Conservation (phyloP, 2,888 invertebrate species). For the Lochmaea capreae region DNA sequence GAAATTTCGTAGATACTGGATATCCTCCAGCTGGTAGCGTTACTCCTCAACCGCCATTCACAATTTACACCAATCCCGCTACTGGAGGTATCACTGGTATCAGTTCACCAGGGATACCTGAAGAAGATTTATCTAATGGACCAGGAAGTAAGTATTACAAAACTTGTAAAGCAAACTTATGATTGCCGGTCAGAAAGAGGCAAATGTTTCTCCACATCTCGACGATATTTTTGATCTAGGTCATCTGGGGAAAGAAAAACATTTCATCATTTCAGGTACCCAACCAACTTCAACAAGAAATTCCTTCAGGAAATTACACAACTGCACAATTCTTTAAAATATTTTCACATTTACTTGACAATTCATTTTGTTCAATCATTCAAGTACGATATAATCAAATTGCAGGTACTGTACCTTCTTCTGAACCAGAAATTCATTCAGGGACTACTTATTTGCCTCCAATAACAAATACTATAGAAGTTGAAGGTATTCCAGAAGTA, state of each 20-base stretch:
- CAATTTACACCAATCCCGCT: constrained; percentile 56
- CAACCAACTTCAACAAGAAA: no score
- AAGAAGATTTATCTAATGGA: constrained; percentile 11
- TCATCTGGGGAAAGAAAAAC: no score
- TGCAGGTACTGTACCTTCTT: neutral
- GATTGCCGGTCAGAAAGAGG: no score
- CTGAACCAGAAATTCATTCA: neutral
- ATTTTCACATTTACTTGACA: no score
- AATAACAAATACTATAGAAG: neutral
- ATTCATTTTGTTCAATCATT: no score
- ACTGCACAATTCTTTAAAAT: no score
- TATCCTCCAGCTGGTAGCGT: constrained; percentile 60
- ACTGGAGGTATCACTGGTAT: constrained; percentile 55
- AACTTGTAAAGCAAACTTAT: neutral
- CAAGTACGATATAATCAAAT: no score
- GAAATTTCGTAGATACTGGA: constrained; percentile 50
- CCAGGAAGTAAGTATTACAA: constrained; percentile 23
- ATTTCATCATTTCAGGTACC: no score
- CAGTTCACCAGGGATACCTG: constrained; percentile 46
- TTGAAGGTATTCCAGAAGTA: neutral
- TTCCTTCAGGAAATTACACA: no score
- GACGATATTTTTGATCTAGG: no score
- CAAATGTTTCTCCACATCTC: no score
- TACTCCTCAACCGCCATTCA: constrained; percentile 61
- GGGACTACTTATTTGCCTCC: neutral